Evolutionary conservation across 2,113 vertebrate genomes (phyloP).

Genomic region (Alaudala cheleensis): DNA sequence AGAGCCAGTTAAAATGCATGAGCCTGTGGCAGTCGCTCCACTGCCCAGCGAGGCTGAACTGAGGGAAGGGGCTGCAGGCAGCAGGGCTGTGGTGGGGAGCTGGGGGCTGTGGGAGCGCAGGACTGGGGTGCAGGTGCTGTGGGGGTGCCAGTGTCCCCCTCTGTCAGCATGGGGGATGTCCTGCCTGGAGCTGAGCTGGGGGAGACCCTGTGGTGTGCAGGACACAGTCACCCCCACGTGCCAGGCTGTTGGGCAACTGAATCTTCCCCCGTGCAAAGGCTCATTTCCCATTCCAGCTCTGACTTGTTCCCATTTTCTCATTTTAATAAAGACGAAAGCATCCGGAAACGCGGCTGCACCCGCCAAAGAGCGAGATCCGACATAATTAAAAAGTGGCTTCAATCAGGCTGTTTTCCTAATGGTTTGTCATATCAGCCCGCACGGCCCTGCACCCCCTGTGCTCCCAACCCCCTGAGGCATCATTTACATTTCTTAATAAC

Average conservation of each 20-base stretch:
- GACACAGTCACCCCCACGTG: neutral
- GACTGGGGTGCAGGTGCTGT: rapidly evolving
- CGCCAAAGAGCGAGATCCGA: slow-evolving; percentile 50
- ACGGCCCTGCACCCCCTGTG: neutral
- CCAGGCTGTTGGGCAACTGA: neutral
- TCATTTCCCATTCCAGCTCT: slow-evolving; percentile 59
- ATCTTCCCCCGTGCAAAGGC: neutral
- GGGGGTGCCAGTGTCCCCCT: neutral
- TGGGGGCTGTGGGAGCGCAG: neutral
- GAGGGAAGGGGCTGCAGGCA: neutral
- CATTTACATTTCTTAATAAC: slow-evolving; percentile 83
- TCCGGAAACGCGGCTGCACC: slow-evolving; percentile 47
- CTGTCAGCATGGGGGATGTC: neutral
- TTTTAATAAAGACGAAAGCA: slow-evolving; percentile 70
- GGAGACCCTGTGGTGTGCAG: neutral
- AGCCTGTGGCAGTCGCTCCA: neutral
- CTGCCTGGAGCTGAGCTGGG: rapidly evolving
- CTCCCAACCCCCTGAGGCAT: slow-evolving; percentile 69
- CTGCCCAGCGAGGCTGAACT: neutral
- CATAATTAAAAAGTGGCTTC: slow-evolving; percentile 74
- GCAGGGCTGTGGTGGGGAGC: neutral
- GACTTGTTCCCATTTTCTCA: slow-evolving; percentile 56
- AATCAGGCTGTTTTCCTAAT: slow-evolving; percentile 66
- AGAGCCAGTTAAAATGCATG: slow-evolving; percentile 73
- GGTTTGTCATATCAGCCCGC: slow-evolving; percentile 66